phyloP scores from a whole-genome alignment of 2,888 invertebrate genomes.

The Leptopilina syphax region DNA sequence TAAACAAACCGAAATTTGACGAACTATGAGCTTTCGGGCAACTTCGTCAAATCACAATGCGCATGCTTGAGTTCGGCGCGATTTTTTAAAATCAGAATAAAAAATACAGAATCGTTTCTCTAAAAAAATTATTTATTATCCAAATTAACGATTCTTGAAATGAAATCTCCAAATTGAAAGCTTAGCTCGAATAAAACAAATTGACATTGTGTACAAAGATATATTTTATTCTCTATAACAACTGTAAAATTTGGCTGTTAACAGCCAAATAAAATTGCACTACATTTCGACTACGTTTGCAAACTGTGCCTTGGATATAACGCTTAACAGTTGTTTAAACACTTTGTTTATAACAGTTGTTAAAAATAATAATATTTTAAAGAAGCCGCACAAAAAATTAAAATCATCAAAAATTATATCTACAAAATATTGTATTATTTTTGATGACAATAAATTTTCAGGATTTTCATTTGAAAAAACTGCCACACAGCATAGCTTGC shows the following conservation, averaged over 20 bases:
- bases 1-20: no score
- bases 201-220: conserved; percentile 65
- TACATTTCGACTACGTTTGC: conserved; percentile 73
- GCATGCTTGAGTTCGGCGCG: no score
- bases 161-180: neutral
- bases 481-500: conserved; percentile 60
- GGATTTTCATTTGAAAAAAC: conserved; percentile 32
- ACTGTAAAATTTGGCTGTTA: conserved; percentile 62
- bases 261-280: conserved; percentile 68
- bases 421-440: neutral
- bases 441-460: no score
- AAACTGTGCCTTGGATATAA: conserved; percentile 60
- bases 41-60: no score
- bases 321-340: neutral
- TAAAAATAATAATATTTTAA: neutral
- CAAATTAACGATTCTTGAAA: neutral
- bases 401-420: neutral
- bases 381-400: neutral
- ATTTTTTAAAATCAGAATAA: no score
- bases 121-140: neutral
- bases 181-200: conserved; percentile 31
- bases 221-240: conserved; percentile 70
- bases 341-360: neutral
- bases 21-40: no score
- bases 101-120: neutral